Evolutionary conservation across 1,140 invertebrate species (phyloP).

Genomic region (Camponotus pennsylvanicus): DNA sequence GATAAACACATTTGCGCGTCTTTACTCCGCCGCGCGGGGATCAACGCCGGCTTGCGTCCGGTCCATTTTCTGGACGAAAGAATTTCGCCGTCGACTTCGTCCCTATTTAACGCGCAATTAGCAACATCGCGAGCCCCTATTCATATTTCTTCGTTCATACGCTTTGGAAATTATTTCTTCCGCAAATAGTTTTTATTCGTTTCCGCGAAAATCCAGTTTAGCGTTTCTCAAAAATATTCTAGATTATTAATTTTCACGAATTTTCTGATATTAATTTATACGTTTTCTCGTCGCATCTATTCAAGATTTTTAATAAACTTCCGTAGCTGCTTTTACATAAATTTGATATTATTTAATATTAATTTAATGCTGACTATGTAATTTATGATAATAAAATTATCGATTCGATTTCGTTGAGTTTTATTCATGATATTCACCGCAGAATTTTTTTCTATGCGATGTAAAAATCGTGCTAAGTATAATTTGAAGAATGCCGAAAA

Average conservation of each 20-base stretch:
- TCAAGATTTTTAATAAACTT: background rate
- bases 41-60: constrained; percentile 29
- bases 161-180: background rate
- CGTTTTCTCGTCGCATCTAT: background rate
- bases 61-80: constrained; percentile 66
- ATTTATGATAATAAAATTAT: too few relatives aligned
- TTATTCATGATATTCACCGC: too few relatives aligned
- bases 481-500: background rate
- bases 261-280: background rate
- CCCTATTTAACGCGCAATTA: constrained; percentile 63
- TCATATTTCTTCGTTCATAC: constrained; percentile 26
- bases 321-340: background rate
- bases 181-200: background rate
- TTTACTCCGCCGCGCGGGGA: constrained; percentile 46
- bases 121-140: background rate
- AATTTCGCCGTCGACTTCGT: constrained; percentile 58
- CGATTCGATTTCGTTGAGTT: too few relatives aligned
- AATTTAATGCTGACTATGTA: too few relatives aligned
- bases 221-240: background rate
- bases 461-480: too few relatives aligned
- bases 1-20: constrained; percentile 76
- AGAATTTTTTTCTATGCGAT: background rate
- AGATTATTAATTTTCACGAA: background rate
- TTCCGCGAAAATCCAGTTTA: background rate
- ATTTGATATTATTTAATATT: too few relatives aligned